phyloP scores from a whole-genome alignment of 1,140 invertebrate species.

The Chelonus insularis region DNA sequence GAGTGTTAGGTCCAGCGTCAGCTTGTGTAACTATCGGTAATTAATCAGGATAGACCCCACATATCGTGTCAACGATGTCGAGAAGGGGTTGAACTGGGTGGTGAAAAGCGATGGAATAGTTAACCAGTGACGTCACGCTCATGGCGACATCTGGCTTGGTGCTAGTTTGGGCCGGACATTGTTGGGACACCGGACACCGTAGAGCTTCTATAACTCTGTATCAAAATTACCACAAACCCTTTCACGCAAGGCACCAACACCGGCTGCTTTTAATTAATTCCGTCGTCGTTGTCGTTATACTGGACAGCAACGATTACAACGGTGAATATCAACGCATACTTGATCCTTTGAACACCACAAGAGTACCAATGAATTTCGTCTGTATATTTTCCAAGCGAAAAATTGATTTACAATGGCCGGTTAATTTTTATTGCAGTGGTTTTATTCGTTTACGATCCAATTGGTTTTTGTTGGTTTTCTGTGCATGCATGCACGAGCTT shows the following conservation, averaged over 20 bases:
- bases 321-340: conserved; percentile 3
- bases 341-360: too few relatives aligned
- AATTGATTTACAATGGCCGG: conserved; percentile 34
- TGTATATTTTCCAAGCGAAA: conserved; percentile 22
- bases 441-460: conserved; percentile 10
- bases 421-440: conserved; percentile 25
- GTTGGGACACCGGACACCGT: conserved; percentile 44
- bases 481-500: conserved; percentile 6
- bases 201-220: conserved; percentile 29
- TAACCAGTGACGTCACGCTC: conserved; percentile 61
- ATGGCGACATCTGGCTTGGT: conserved; percentile 57
- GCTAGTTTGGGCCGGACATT: conserved; percentile 46
- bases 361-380: conserved; percentile 12
- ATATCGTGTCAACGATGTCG: conserved; percentile 45
- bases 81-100: conserved; percentile 7
- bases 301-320: neutral
- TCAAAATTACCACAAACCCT: conserved; percentile 52
- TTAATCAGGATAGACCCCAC: conserved; percentile 61
- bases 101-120: conserved; percentile 41
- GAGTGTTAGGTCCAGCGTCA: too few relatives aligned
- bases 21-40: conserved; percentile 60
- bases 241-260: conserved; percentile 35
- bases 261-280: conserved; percentile 57
- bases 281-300: conserved; percentile 25
- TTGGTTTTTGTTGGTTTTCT: conserved; percentile 21